These are phyloP conservation scores for Paramuricea clavata DNA, from an alignment of 92 coral and sea anemone genomes.

Conservation along the genomic window DNA sequence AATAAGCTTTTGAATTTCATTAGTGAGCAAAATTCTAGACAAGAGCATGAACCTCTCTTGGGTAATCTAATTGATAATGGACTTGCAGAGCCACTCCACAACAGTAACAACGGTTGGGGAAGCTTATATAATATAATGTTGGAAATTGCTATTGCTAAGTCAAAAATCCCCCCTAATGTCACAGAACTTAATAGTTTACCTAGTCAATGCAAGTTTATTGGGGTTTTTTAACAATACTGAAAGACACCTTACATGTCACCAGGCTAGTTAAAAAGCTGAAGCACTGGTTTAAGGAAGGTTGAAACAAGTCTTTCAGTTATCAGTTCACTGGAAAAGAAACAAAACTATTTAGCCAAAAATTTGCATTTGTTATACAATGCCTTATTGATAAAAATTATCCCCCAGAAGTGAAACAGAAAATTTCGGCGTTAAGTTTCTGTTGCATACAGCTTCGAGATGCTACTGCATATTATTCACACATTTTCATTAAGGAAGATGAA, in stretches of 20 bases:
- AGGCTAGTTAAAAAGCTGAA: slow-evolving; percentile 46
- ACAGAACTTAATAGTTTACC: not conserved
- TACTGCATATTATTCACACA: slow-evolving; percentile 52
- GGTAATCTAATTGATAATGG: slow-evolving; percentile 62
- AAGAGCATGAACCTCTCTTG: slow-evolving; percentile 65
- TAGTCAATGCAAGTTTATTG: not conserved
- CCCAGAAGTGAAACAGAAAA: slow-evolving; percentile 54
- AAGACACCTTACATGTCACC: not conserved
- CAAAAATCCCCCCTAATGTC: not conserved
- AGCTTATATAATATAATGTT: not conserved
- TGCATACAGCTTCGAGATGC: slow-evolving; percentile 71
- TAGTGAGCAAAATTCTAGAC: slow-evolving; percentile 61
- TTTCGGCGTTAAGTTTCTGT: slow-evolving; percentile 47
- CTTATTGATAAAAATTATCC: slow-evolving; percentile 60
- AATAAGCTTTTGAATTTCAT: slow-evolving; percentile 55
- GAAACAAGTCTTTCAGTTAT: slow-evolving; percentile 52
- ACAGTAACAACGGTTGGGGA: slow-evolving; percentile 53
- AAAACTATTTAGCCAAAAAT: slow-evolving; percentile 62
- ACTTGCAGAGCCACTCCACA: slow-evolving; percentile 71
- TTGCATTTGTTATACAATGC: slow-evolving; percentile 38
- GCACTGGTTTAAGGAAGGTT: slow-evolving; percentile 59
- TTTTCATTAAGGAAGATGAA: slow-evolving; percentile 26
- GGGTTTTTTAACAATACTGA: not conserved
- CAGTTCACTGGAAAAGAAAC: slow-evolving; percentile 71
- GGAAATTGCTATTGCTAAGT: not conserved